These are phyloP conservation scores for Limosa lapponica DNA, from an alignment of 2,797 vertebrate genomes.

Conservation along the genomic window DNA sequence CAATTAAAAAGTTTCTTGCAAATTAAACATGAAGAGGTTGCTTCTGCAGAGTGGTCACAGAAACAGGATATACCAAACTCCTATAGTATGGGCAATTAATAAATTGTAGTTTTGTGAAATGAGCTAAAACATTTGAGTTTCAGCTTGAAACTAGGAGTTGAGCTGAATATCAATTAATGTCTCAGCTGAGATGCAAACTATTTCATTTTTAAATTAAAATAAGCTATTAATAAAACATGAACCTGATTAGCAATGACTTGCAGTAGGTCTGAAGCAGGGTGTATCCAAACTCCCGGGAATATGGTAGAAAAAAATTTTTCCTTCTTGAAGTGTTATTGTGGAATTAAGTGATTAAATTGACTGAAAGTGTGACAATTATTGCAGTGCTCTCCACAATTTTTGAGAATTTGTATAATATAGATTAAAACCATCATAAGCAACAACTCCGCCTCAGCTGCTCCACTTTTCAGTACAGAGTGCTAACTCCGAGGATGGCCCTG, in stretches of 20 bases:
- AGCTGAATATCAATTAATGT: not conserved
- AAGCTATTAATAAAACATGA: constrained; percentile 11
- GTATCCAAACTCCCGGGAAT: not conserved
- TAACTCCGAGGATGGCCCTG: not conserved
- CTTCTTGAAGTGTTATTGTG: not conserved
- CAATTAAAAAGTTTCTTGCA: not conserved
- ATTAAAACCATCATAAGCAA: fast-evolving
- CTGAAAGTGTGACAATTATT: not conserved
- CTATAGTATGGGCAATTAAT: not conserved
- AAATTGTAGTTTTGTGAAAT: not conserved
- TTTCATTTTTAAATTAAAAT: not conserved
- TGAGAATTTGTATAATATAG: not conserved
- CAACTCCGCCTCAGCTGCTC: not conserved
- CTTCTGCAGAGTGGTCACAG: not conserved
- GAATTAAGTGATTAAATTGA: not conserved
- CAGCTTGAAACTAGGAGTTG: not conserved
- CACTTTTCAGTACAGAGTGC: not conserved
- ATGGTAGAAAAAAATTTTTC: not conserved
- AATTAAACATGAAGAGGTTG: not conserved
- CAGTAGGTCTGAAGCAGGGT: not conserved
- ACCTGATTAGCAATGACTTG: not conserved
- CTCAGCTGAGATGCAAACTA: not conserved
- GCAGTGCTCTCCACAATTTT: not conserved
- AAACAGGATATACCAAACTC: not conserved
- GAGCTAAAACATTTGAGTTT: not conserved